These are phyloP conservation scores for Hylia prasina DNA, from an alignment of 2,113 vertebrate genomes.

Conservation along the genomic window DNA sequence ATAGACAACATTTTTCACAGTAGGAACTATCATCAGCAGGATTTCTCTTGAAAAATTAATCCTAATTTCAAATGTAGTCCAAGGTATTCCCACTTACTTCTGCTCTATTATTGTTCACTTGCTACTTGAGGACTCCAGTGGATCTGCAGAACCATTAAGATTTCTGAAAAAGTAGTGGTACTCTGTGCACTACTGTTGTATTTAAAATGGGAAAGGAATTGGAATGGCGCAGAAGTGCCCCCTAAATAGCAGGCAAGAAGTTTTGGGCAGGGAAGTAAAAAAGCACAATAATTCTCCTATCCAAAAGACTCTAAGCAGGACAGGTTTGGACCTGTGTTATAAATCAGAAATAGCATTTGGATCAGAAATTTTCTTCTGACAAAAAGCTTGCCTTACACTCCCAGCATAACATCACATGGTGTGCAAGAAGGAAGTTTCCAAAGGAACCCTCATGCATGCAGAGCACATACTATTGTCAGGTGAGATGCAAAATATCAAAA, in stretches of 20 bases:
- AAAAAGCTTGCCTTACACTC: neutral
- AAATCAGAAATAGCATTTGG: neutral
- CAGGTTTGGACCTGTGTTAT: neutral
- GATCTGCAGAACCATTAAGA: neutral
- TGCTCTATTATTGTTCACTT: neutral
- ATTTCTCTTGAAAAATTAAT: neutral
- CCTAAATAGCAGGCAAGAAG: neutral
- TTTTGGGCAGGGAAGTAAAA: neutral
- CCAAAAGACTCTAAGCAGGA: neutral
- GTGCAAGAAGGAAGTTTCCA: neutral
- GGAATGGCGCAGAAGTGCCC: neutral
- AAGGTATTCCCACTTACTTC: neutral
- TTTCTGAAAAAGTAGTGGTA: neutral
- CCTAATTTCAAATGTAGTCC: neutral
- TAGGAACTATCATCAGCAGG: neutral
- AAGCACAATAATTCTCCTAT: neutral
- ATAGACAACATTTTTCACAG: neutral
- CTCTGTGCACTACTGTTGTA: neutral
- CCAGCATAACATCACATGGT: accelerated
- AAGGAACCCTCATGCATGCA: neutral
- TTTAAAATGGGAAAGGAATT: neutral
- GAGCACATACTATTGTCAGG: neutral
- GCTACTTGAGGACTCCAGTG: neutral
- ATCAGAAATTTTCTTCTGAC: neutral
- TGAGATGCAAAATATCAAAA: neutral